phyloP scores from a whole-genome alignment of 2,113 vertebrate genomes.

The Spizaetus ornatus region DNA sequence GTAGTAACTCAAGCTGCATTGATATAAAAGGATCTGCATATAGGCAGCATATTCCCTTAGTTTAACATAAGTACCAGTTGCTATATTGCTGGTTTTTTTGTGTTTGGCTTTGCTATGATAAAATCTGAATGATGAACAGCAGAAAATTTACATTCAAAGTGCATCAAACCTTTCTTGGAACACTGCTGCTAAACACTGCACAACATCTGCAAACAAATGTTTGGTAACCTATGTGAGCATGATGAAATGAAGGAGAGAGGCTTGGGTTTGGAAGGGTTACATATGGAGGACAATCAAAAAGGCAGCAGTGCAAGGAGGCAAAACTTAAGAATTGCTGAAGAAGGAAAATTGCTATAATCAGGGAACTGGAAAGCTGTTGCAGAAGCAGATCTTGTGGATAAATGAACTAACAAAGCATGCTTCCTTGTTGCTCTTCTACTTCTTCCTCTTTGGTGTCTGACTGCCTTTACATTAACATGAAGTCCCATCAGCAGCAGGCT shows the following conservation, averaged over 20 bases:
- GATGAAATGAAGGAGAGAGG: background rate
- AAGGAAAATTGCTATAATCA: background rate
- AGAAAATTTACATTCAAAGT: background rate
- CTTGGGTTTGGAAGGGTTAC: background rate
- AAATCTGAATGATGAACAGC: background rate
- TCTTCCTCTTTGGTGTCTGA: background rate
- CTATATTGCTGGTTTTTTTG: background rate
- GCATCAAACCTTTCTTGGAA: background rate
- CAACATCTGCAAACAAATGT: background rate
- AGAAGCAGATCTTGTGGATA: background rate
- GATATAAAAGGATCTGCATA: background rate
- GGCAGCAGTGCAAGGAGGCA: background rate
- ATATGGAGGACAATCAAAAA: background rate
- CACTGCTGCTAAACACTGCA: background rate
- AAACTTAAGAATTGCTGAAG: background rate
- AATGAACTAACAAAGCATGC: background rate
- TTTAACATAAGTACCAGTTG: background rate
- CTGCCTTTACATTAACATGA: background rate
- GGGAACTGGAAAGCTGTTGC: background rate
- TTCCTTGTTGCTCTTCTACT: background rate
- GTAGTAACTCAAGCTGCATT: background rate
- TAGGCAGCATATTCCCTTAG: background rate
- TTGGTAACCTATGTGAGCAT: background rate
- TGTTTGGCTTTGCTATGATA: background rate
- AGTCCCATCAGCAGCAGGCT: background rate